Percentiles rank a stretch among this genome's conserved stretches.
These are phyloP conservation scores for Hydrozoanthus gracilis DNA, from an alignment of 92 coral and sea anemone genomes.

Conservation along the genomic window DNA sequence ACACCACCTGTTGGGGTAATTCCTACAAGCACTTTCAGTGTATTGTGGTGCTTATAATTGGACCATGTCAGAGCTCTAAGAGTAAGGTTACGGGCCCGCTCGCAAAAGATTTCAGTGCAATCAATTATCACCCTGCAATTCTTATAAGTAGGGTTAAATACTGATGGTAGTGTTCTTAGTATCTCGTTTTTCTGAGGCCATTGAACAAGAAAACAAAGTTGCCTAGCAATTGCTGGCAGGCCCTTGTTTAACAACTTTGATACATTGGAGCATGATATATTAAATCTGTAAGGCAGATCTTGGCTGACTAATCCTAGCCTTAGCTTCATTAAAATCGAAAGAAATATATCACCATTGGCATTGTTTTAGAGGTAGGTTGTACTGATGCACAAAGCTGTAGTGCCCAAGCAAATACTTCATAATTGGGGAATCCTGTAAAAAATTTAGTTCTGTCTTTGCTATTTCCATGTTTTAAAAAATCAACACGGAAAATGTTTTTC, in stretches of 20 bases:
- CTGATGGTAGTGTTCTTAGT: conserved; percentile 40
- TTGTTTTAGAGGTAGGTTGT: not conserved
- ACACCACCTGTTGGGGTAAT: conserved; percentile 68
- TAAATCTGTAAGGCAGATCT: conserved; percentile 43
- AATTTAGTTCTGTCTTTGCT: not conserved
- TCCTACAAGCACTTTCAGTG: conserved; percentile 61
- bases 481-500: too few species aligned
- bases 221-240: conserved; percentile 37
- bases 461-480: conserved; percentile 22
- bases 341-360: conserved; percentile 18
- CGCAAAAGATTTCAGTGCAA: conserved; percentile 63
- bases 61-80: conserved; percentile 60
- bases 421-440: conserved; percentile 21
- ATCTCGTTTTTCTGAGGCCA: conserved; percentile 52
- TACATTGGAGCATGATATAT: conserved; percentile 16
- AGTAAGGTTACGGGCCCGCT: conserved; percentile 57
- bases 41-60: conserved; percentile 65
- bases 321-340: conserved; percentile 30
- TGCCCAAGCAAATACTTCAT: not conserved
- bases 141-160: conserved; percentile 48
- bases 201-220: conserved; percentile 44
- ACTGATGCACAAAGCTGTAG: not conserved
- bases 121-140: conserved; percentile 66
- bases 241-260: conserved; percentile 36
- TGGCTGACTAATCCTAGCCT: conserved; percentile 20